phyloP scores from a whole-genome alignment of 2,888 invertebrate genomes.

The Drosophila cognata region DNA sequence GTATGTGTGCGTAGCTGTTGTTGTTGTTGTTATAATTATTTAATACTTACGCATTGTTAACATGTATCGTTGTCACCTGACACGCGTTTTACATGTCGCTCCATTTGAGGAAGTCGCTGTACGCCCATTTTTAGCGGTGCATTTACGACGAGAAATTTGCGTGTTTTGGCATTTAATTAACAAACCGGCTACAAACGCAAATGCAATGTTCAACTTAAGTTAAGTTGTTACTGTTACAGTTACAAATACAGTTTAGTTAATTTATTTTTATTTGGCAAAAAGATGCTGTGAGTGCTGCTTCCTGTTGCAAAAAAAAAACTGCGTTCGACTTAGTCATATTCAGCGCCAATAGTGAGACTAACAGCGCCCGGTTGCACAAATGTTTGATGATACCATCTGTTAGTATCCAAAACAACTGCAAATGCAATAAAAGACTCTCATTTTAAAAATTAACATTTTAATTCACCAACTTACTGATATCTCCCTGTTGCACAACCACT shows the following conservation, averaged over 20 bases:
- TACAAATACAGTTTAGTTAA: slow-evolving; percentile 37
- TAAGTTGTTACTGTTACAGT: slow-evolving; percentile 61
- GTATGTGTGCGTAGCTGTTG: slow-evolving; percentile 14
- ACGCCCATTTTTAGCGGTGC: slow-evolving; percentile 50
- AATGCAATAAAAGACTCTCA: slow-evolving; percentile 45
- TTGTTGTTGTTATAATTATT: slow-evolving; percentile 67
- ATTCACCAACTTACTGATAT: slow-evolving; percentile 90
- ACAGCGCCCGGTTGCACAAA: slow-evolving; percentile 93
- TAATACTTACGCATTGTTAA: slow-evolving; percentile 77
- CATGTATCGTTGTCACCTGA: slow-evolving; percentile 69
- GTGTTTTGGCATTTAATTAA: slow-evolving; percentile 68
- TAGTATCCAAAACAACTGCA: slow-evolving; percentile 96
- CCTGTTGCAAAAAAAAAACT: slow-evolving; percentile 51
- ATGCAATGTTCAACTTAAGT: slow-evolving; percentile 63
- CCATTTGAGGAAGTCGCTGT: slow-evolving; percentile 67
- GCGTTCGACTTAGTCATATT: slow-evolving; percentile 90
- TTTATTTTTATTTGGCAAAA: slow-evolving; percentile 16
- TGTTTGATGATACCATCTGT: slow-evolving; percentile 98
- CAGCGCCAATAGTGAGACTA: slow-evolving; percentile 98
- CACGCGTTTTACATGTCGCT: slow-evolving; percentile 73
- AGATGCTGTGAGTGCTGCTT: slow-evolving; percentile 38
- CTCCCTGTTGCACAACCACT: slow-evolving; percentile 92
- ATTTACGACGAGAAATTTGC: slow-evolving; percentile 64
- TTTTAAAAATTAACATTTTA: neutral
- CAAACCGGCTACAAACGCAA: slow-evolving; percentile 59